Base-by-base conservation (phyloP, 2,888 invertebrate species). In the Microplitis deprimator region DNA sequence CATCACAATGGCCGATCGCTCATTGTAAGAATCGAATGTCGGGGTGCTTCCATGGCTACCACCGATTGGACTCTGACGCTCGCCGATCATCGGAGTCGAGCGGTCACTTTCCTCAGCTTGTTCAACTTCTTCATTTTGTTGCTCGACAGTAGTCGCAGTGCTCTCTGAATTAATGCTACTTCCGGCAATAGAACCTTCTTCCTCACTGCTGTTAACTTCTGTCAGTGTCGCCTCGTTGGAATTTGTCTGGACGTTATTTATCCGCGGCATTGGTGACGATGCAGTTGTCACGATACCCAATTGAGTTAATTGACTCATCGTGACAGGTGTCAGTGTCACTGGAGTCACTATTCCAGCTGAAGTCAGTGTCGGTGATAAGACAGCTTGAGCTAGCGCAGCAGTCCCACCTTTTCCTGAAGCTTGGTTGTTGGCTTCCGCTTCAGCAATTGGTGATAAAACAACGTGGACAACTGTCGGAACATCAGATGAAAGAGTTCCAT, bases 361-460 rank as follows among this genome's bases (percentile, higher is more conserved):
- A 83, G 90, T 87, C 82, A 92, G 83, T 0, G 91, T 92, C 1
- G 94, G 94, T 1, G 95, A 93, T 4, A 95, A 90, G 10, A 96
- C 94, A 0, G 95, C 95, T 87, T 95, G 95, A 5, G 96, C 96
- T 79, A 96, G 90, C 5, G 96, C 95, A 1, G 94, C 93, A 0
- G 96, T 94, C 8, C 94, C 94, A 72, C 79, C 84, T 86, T 86
- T 87, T 1, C 85, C 86, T 0, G 83, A 82, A 4, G 83, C 75
- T 5, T 90, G 84, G 8, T 89, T 85, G 67, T 95, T 94, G 29
- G 29, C 29, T 84, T 96, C 96, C 82, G 95, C 91, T 90, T 96
- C 96, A 88, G 96, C 95, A 79, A 96, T 96, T 0, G 96, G 96
- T 1, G 96, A 95, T 16, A 96, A 91, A 40, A 96, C 90, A 8